Conservation (phyloP, 2,888 invertebrate species). For the Deroplatys truncata region DNA sequence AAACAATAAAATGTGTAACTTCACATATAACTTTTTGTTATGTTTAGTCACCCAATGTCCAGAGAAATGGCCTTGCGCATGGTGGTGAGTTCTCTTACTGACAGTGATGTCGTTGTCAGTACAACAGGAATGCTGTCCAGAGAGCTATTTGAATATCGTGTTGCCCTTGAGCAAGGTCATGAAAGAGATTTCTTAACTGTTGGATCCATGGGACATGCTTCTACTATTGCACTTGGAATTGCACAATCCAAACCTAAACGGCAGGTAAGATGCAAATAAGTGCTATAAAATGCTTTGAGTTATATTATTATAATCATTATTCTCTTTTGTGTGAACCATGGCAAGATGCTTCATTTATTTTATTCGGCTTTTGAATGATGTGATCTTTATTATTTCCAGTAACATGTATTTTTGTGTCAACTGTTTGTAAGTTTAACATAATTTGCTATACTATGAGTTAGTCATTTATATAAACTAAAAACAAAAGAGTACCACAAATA, state of each 20-base stretch:
- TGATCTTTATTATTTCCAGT: too few relatives aligned
- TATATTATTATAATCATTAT: too few relatives aligned
- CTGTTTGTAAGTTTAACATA: too few relatives aligned
- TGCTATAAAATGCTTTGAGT: background rate
- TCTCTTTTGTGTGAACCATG: too few relatives aligned
- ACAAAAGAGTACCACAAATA: too few relatives aligned
- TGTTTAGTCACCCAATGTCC: constrained; percentile 36
- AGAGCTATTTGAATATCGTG: constrained; percentile 46
- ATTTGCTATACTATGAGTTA: too few relatives aligned
- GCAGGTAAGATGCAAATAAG: constrained; percentile 31
- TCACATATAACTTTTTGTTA: background rate
- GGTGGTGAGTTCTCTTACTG: constrained; percentile 39
- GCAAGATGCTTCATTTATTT: too few relatives aligned
- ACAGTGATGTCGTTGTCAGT: constrained; percentile 43
- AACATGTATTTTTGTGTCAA: too few relatives aligned
- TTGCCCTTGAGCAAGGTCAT: constrained; percentile 41
- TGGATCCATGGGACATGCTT: constrained; percentile 47
- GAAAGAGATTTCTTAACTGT: constrained; percentile 46
- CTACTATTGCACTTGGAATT: constrained; percentile 44
- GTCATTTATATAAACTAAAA: too few relatives aligned
- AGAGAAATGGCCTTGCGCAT: constrained; percentile 42
- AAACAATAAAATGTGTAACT: background rate
- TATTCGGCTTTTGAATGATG: too few relatives aligned
- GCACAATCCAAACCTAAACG: constrained; percentile 42
- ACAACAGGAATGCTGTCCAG: constrained; percentile 47